Evolutionary conservation across 1,140 invertebrate species (phyloP), one percentile per base, ranked within the genome.

Genomic region (Drosophila subobscura): DNA sequence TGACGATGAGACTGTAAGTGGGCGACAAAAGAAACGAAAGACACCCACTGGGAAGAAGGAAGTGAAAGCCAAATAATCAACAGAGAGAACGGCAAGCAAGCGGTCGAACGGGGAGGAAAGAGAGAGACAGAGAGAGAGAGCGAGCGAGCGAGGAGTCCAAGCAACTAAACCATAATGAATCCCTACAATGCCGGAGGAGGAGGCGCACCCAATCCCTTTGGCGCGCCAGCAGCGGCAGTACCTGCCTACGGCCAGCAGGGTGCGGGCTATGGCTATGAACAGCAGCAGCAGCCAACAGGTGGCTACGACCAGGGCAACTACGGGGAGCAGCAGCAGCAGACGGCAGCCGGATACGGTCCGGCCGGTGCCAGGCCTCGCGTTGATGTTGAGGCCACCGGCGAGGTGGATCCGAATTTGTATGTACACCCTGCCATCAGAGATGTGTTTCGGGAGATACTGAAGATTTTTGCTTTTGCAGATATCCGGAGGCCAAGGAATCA

Each of bases 401-500:
- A 96, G 86, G 96, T 97, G 45, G 96, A 97, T 89, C 95, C 95
- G 1, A 93, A 90, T 53, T 91, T 92, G 91, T 95, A 94, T 92
- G 91, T 86, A 12, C 10, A 6, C 25, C 5, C 25, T 20, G 1
- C 33, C 33, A 10, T 2, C 0, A 0, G 5, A 14, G 4, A 27
- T 7, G 0, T 27, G 4, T 10, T 51, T 2, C 8, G 7, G 25
- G 3, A 22, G 6, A 2, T 1, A 16, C 6, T 40, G 6, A 3
- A 7, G 29, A 0, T 4, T 29, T 50, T 20, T 7, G n/a, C 44
- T 51, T 54, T 2, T 37, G 33, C 3, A 93, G 95, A 56, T 96
- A 96, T 90, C 96, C 96, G 0, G 94, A 95, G 85, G 95, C 97
- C 0, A 97, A 97, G 90, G 97, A 97, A 78, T 95, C 96, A 23